Percentiles rank a stretch among this genome's conserved stretches.
These are phyloP conservation scores for Ditylenchus weischeri DNA, from an alignment of 2,888 invertebrate genomes.

Conservation along the genomic window DNA sequence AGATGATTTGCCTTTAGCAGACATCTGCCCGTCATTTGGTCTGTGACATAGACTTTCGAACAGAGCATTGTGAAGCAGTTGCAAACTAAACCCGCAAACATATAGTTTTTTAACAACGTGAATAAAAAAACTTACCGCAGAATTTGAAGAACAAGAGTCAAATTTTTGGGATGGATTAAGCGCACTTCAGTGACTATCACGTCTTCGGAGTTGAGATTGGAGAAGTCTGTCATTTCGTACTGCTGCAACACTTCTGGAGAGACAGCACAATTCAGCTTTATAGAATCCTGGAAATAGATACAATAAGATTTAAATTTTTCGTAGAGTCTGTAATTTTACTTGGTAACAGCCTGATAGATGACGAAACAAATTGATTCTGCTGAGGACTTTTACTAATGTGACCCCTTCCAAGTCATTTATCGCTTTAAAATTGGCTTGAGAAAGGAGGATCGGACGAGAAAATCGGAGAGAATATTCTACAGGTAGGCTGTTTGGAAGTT, in stretches of 20 bases:
- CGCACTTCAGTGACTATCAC: constrained; percentile 19
- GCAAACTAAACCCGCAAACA: not conserved
- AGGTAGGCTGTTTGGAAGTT: not conserved
- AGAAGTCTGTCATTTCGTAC: not conserved
- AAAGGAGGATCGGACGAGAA: constrained; percentile 1
- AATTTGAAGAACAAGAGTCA: not conserved
- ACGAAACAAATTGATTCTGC: constrained; percentile 4
- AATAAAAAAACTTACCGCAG: not conserved
- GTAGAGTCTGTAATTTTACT: not conserved
- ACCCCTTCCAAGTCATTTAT: not conserved
- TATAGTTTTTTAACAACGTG: too few species aligned
- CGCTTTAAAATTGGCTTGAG: not conserved
- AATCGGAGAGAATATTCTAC: constrained; percentile 1
- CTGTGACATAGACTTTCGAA: constrained; percentile 33
- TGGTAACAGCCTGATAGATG: constrained; percentile 1
- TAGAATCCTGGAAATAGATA: not conserved
- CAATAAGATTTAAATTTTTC: not conserved
- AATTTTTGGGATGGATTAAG: constrained; percentile 6
- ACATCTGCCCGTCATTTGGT: not conserved
- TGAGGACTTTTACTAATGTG: not conserved
- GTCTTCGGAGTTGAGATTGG: constrained; percentile 34
- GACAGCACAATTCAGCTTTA: not conserved
- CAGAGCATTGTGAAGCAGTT: constrained; percentile 16
- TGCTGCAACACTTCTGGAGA: not conserved
- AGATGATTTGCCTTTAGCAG: not conserved